A percentile compares a stretch with the other conserved stretches of the same genome.
Evolutionary conservation across 2,113 vertebrate species (phyloP).

Genomic region (Hemiprocne comata): DNA sequence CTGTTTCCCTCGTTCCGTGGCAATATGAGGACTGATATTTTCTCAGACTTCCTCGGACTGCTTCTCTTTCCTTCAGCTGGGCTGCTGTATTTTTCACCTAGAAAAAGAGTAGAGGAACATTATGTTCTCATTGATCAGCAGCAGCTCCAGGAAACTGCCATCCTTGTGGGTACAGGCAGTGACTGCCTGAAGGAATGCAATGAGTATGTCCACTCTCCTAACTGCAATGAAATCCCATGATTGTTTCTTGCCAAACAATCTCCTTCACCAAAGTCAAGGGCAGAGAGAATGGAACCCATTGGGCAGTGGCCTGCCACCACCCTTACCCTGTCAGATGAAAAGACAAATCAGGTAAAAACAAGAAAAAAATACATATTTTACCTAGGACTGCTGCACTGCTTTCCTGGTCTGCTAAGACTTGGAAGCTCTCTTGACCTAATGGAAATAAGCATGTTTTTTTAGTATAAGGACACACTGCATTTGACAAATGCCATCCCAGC

Average conservation of each 20-base stretch:
- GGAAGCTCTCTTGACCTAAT: slow-evolving; percentile 19
- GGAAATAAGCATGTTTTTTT: not conserved
- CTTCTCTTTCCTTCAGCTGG: not conserved
- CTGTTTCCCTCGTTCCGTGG: not conserved
- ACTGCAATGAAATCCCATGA: not conserved
- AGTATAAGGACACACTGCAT: slow-evolving; percentile 8
- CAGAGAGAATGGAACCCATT: not conserved
- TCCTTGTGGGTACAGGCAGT: not conserved
- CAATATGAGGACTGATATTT: not conserved
- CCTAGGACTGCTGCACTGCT: not conserved
- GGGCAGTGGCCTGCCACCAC: not conserved
- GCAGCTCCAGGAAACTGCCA: not conserved
- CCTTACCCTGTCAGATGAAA: not conserved
- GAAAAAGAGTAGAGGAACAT: not conserved
- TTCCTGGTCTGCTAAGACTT: slow-evolving; percentile 2
- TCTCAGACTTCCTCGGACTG: fast-evolving
- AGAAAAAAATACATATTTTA: not conserved
- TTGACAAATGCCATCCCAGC: slow-evolving; percentile 32
- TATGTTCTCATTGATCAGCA: not conserved
- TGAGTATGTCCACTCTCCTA: fast-evolving
- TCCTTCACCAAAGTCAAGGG: not conserved
- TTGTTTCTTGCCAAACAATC: not conserved
- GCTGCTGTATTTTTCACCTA: not conserved
- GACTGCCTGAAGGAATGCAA: not conserved
- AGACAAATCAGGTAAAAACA: not conserved